Conservation (phyloP, 2,113 vertebrate species). For the Choloepus hoffmanni region DNA sequence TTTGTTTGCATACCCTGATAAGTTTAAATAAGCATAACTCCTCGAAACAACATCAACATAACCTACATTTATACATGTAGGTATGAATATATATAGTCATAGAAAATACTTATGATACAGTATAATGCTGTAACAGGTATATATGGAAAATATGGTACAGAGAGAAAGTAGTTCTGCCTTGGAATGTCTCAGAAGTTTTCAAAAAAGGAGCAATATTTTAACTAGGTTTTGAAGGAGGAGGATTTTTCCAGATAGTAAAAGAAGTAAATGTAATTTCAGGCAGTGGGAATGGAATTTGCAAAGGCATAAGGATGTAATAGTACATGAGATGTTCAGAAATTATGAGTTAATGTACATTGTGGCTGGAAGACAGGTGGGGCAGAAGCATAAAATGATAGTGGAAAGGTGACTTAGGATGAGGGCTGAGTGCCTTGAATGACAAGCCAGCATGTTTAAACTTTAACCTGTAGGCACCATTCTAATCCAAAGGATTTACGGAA, state of each 20-base stretch:
- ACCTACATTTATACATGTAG: not conserved
- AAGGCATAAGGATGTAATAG: not conserved
- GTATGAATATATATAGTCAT: not conserved
- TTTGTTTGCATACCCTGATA: not conserved
- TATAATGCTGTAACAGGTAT: not conserved
- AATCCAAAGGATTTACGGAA: not conserved
- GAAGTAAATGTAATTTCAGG: not conserved
- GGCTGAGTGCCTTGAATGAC: not conserved
- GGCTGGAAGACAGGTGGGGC: not conserved
- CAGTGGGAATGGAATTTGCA: not conserved
- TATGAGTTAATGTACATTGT: not conserved
- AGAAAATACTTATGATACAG: not conserved
- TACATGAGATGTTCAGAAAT: not conserved
- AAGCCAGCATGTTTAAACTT: not conserved
- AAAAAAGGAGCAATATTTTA: slow-evolving; percentile 45
- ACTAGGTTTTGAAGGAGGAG: not conserved
- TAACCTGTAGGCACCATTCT: not conserved
- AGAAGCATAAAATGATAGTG: not conserved
- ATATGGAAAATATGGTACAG: not conserved
- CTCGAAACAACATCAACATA: not conserved
- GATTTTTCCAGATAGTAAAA: slow-evolving; percentile 7
- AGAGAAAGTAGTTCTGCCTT: not conserved
- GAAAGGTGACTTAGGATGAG: not conserved
- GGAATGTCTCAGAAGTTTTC: not conserved
- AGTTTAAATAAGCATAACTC: slow-evolving; percentile 1